Conservation (phyloP, 2,797 vertebrate species). For the Babyrousa celebensis region DNA sequence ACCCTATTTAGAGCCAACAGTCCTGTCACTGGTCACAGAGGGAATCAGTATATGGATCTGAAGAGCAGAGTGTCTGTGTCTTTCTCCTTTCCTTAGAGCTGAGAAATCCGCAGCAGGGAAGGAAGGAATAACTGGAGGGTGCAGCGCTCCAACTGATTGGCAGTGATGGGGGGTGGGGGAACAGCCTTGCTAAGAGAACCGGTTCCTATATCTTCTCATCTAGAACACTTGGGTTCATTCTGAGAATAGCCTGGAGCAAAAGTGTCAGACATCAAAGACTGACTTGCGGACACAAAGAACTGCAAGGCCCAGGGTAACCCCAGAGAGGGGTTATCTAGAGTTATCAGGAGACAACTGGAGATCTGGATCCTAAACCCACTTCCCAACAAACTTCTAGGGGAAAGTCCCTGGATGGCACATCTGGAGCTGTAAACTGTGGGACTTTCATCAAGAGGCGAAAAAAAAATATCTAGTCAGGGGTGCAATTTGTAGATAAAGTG, state of each 20-base stretch:
- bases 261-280: constrained; percentile 60
- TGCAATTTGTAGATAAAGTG: not conserved
- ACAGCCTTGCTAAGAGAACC: not conserved
- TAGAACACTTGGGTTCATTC: constrained; percentile 65
- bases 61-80: not conserved
- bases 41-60: not conserved
- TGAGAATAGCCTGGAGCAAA: constrained; percentile 72
- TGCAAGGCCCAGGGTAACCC: not conserved
- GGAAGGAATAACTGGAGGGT: not conserved
- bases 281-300: not conserved
- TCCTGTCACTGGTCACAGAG: not conserved
- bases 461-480: not conserved
- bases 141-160: not conserved
- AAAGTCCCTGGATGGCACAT: not conserved
- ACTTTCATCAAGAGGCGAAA: not conserved
- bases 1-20: not conserved
- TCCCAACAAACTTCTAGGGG: not conserved
- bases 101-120: not conserved
- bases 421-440: not conserved
- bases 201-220: constrained; percentile 58
- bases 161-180: not conserved
- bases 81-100: not conserved
- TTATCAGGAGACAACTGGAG: not conserved
- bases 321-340: not conserved
- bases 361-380: not conserved